Evolutionary conservation across 2,797 vertebrate species (phyloP).

Genomic region (Sebastes goodei): DNA sequence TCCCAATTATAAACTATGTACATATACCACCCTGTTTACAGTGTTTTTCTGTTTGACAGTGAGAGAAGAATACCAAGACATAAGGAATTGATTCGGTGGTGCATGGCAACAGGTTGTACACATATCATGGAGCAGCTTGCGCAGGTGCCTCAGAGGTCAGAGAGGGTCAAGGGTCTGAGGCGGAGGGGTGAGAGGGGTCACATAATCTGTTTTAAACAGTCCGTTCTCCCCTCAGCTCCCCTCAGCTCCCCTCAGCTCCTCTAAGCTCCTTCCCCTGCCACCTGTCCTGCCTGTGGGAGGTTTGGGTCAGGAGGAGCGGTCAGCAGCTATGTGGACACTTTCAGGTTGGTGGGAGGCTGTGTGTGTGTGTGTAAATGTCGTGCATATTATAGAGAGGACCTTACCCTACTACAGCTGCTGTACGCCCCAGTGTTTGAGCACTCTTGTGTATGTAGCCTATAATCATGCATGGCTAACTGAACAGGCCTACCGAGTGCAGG

Average conservation of each 20-base stretch:
- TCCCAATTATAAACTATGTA: background rate
- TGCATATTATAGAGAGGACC: background rate
- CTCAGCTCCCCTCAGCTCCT: background rate
- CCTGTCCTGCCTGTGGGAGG: slow-evolving; percentile 63
- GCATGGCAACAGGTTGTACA: slow-evolving; percentile 47
- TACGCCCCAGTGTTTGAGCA: background rate
- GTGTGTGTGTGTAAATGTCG: slow-evolving; percentile 5
- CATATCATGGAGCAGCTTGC: slow-evolving; percentile 37
- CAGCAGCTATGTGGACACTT: slow-evolving; percentile 18
- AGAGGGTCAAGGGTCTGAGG: slow-evolving; percentile 40
- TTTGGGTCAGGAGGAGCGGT: slow-evolving; percentile 45
- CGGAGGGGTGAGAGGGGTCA: slow-evolving; percentile 46
- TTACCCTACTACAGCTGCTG: background rate
- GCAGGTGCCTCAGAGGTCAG: slow-evolving; percentile 68
- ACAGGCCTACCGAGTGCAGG: rapidly evolving
- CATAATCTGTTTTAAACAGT: slow-evolving; percentile 59
- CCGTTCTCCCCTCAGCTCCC: background rate
- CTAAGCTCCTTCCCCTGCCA: slow-evolving; percentile 34
- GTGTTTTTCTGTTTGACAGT: background rate
- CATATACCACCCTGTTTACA: background rate
- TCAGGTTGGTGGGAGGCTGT: slow-evolving; percentile 11
- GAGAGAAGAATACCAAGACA: background rate
- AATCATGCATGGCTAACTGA: background rate
- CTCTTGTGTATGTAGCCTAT: background rate
- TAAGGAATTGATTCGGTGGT: background rate